These are phyloP conservation scores for Pandion haliaetus DNA, from an alignment of 2,113 vertebrate species.

Conservation along the genomic window DNA sequence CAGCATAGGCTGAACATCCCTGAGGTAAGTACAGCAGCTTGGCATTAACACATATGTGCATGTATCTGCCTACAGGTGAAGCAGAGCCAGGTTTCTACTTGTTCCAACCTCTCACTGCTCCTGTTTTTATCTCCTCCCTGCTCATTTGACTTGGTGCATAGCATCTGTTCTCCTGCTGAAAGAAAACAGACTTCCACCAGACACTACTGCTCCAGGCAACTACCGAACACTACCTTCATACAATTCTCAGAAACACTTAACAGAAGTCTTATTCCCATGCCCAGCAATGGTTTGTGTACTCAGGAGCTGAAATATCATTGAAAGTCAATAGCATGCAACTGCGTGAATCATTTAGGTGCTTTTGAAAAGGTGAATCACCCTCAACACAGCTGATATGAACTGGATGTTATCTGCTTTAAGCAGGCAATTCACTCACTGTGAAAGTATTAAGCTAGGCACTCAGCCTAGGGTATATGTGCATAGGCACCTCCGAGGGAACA, in stretches of 20 bases:
- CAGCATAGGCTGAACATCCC: neutral
- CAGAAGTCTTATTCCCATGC: neutral
- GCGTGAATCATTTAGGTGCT: neutral
- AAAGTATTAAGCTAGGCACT: neutral
- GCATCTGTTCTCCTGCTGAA: neutral
- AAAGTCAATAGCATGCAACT: neutral
- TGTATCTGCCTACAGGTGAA: neutral
- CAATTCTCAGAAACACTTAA: neutral
- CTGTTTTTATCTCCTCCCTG: neutral
- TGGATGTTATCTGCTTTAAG: neutral
- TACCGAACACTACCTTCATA: neutral
- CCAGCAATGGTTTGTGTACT: neutral
- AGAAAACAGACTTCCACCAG: neutral
- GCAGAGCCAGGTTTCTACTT: neutral
- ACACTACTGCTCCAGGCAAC: neutral
- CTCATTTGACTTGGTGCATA: neutral
- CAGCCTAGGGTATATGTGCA: neutral
- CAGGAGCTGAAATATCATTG: neutral
- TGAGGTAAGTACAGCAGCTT: neutral
- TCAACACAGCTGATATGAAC: neutral
- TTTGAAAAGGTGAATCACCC: neutral
- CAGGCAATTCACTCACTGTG: neutral
- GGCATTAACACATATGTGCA: fast-evolving
- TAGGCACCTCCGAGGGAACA: neutral
- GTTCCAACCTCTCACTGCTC: neutral